Conservation (phyloP, 35 echinoderm and acorn worm genomes). For the Apostichopus japonicus region DNA sequence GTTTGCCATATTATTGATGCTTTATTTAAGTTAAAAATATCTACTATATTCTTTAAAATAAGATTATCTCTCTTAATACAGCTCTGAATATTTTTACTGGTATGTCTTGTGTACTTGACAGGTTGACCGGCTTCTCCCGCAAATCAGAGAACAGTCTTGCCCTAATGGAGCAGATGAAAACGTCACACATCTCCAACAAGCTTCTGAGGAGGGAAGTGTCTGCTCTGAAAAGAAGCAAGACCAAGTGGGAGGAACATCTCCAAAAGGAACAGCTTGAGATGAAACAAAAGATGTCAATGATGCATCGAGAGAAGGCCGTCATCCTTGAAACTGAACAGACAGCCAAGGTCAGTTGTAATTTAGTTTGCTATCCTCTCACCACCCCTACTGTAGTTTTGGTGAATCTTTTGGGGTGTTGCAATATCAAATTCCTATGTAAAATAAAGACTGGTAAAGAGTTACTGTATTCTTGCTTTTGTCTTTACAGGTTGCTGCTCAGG, state of each 20-base stretch:
- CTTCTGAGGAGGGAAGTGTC: constrained; percentile 47
- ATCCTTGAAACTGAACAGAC: neutral
- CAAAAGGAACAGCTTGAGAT: constrained; percentile 32
- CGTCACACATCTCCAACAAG: constrained; percentile 43
- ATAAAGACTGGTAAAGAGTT: too few relatives aligned
- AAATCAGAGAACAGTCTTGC: constrained; percentile 33
- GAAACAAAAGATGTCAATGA: constrained; percentile 20
- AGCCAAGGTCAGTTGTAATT: constrained; percentile 11
- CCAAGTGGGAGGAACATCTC: constrained; percentile 46
- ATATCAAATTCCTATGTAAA: too few relatives aligned
- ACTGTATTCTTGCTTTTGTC: neutral
- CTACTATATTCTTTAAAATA: too few relatives aligned
- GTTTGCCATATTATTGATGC: too few relatives aligned
- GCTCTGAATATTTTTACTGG: too few relatives aligned
- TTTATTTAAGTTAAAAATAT: too few relatives aligned
- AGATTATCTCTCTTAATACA: too few relatives aligned
- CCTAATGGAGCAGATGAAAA: constrained; percentile 52
- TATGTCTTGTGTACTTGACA: neutral
- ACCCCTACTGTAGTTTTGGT: too few relatives aligned
- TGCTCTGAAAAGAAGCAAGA: neutral
- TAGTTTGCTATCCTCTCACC: too few relatives aligned
- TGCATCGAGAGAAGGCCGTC: neutral
- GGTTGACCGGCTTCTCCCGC: constrained; percentile 27
- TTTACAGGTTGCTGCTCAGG: constrained; percentile 14
- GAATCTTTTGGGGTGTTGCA: too few relatives aligned